Evolutionary conservation across 2,888 invertebrate genomes (phyloP).

Genomic region (Netelia inedita): DNA sequence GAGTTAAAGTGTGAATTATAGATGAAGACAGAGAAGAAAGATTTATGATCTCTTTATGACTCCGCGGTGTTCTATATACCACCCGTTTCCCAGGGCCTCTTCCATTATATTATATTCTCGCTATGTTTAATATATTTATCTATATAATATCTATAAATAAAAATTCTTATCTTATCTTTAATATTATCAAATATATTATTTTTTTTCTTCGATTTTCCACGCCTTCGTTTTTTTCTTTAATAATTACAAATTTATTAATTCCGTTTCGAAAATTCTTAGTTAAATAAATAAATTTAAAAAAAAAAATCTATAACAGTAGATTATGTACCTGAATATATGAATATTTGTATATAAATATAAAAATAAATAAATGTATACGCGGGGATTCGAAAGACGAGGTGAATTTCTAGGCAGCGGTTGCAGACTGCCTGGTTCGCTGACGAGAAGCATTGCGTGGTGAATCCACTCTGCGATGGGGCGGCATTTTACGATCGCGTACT

Average conservation of each 20-base stretch:
- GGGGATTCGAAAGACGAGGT: slow-evolving; percentile 38
- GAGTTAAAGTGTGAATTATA: neutral
- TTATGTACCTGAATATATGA: neutral
- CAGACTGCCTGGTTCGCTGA: slow-evolving; percentile 51
- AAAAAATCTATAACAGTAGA: no score
- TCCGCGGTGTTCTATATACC: neutral
- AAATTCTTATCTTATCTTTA: no score
- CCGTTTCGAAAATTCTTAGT: no score
- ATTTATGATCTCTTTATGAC: slow-evolving; percentile 14
- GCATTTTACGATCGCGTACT: slow-evolving; percentile 73
- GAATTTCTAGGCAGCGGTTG: slow-evolving; percentile 34
- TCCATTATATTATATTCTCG: slow-evolving; percentile 37
- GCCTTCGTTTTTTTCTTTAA: no score
- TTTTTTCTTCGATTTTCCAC: no score
- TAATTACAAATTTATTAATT: no score
- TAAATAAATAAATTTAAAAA: no score
- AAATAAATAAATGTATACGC: slow-evolving; percentile 10
- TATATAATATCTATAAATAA: no score
- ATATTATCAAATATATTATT: no score
- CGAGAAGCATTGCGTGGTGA: slow-evolving; percentile 66
- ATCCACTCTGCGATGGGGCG: slow-evolving; percentile 66
- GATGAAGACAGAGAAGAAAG: neutral
- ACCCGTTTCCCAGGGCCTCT: neutral
- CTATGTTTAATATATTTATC: no score
- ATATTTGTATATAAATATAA: neutral